Base-by-base conservation (phyloP, 2,888 invertebrate species). In the Apeira syringaria region DNA sequence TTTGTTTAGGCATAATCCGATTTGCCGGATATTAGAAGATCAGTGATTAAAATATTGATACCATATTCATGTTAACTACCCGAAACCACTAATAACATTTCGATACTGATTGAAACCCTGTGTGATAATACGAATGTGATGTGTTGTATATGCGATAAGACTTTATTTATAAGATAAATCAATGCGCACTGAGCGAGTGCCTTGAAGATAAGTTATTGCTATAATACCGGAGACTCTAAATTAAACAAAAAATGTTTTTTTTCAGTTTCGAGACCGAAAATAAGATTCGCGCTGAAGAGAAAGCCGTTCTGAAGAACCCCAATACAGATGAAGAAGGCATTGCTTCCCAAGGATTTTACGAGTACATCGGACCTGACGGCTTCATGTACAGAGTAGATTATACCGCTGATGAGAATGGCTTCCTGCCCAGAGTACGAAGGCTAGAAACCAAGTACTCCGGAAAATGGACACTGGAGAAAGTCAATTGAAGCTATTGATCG, bases 321-420 rank as follows among this genome's bases (percentile, higher is more conserved):
- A 89, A 90, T 63, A 81, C 88, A 1, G 61, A 79, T 9, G 89
- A 90, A 48, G 90, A 90, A 60, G 90, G 90, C 2, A 90, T 90
- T 36, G 87, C 90, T 13, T 90, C 89, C 7, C 63, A 79, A 45
- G 90, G 90, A 5, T 91, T 88, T 67, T 91, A 91, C 68, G 90
- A 91, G 53, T 91, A 90, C 76, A 89, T 91, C 25, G 90, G 90
- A 15, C 90, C 90, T 17, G 90, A 90, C 44, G 90, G 90, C 12
- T 89, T 86, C 66, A 81, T 89, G 74, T 90, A 90, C 76, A 69
- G 87, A 47, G 90, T 90, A 3, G 90, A 90, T 67, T 90, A 88
- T 68, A 90, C 90, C 20, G 90, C 90, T 27, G 90, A 90, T 47
- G 90, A 90, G 48, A 89, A 90, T 35, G 90, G 90, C 3, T 90